Percentiles rank a stretch among this genome's conserved stretches.
These are phyloP conservation scores for Folsomia manolachei DNA, from an alignment of 2,888 invertebrate species.

Conservation along the genomic window DNA sequence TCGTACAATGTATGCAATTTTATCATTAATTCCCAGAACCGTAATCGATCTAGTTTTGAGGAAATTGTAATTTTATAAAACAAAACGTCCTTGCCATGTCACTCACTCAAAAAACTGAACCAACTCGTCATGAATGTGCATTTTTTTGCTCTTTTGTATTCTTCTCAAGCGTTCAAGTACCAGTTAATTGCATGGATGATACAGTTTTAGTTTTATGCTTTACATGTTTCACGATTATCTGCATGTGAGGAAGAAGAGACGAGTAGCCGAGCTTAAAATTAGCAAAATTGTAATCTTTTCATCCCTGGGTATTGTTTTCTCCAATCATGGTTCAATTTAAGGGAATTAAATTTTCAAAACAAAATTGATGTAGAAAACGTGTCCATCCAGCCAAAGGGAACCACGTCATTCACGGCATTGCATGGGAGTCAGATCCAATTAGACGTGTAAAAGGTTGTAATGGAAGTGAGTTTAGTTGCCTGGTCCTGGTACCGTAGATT, in stretches of 20 bases:
- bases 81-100: neutral
- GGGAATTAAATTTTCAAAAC: too few species aligned
- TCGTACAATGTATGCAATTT: neutral
- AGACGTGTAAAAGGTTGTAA: neutral
- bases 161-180: too few species aligned
- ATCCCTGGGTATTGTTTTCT: too few species aligned
- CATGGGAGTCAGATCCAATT: neutral
- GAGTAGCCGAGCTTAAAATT: too few species aligned
- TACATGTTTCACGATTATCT: too few species aligned
- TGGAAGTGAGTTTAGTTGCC: neutral
- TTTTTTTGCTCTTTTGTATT: neutral
- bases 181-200: too few species aligned
- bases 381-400: too few species aligned
- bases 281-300: too few species aligned
- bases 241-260: too few species aligned
- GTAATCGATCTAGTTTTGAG: neutral
- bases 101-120: too few species aligned
- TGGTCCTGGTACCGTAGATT: neutral
- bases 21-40: neutral
- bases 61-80: neutral
- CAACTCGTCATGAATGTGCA: neutral
- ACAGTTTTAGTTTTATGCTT: too few species aligned
- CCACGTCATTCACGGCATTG: neutral
- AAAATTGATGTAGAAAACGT: neutral
- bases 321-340: too few species aligned